Conservation (phyloP, 2,888 invertebrate genomes). For the Blastobasis lacticolella region DNA sequence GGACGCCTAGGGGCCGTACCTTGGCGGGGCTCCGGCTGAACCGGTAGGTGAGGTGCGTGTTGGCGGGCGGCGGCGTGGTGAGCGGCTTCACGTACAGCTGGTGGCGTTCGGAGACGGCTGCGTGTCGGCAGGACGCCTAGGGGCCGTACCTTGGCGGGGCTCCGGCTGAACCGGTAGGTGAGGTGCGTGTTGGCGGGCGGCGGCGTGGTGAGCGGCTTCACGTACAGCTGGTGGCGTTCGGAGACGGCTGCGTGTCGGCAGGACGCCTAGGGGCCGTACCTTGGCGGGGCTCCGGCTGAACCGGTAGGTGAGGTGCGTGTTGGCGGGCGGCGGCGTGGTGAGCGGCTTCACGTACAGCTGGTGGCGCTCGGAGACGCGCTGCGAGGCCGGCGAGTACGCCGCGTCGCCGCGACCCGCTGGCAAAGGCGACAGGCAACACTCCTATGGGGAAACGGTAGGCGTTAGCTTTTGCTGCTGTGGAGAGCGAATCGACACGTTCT, state of each 20-base stretch:
- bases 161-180: slow-evolving; percentile 88
- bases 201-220: slow-evolving; percentile 63
- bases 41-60: slow-evolving; percentile 80
- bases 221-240: slow-evolving; percentile 71
- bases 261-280: not conserved
- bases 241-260: slow-evolving; percentile 47
- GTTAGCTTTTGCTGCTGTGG: too few relatives aligned
- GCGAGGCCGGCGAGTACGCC: slow-evolving; percentile 47
- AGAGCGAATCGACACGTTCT: too few relatives aligned
- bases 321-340: slow-evolving; percentile 58
- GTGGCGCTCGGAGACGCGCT: slow-evolving; percentile 71
- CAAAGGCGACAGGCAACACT: slow-evolving; percentile 74
- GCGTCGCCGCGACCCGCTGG: slow-evolving; percentile 81
- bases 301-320: slow-evolving; percentile 80
- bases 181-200: slow-evolving; percentile 69
- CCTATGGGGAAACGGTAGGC: slow-evolving; percentile 28
- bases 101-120: not conserved
- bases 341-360: slow-evolving; percentile 68
- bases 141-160: slow-evolving; percentile 64
- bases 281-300: slow-evolving; percentile 85
- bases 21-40: slow-evolving; percentile 85
- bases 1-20: not conserved
- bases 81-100: slow-evolving; percentile 58
- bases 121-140: not conserved
- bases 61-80: slow-evolving; percentile 57